phyloP scores from a whole-genome alignment of 1,140 invertebrate genomes.

The Euura lappo region DNA sequence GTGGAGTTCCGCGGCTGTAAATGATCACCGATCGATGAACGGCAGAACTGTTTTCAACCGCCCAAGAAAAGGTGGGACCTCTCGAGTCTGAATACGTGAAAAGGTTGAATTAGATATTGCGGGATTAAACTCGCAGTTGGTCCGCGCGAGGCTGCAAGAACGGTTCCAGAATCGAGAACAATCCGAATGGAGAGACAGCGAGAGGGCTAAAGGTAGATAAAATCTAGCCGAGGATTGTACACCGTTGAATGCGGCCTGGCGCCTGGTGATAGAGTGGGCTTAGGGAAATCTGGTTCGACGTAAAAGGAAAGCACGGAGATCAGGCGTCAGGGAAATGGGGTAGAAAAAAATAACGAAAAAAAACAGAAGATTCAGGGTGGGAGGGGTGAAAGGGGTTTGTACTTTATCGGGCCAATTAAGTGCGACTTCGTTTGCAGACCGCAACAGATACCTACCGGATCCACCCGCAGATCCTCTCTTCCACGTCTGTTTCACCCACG shows the following conservation, averaged over 20 bases:
- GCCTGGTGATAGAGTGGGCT: too few species aligned
- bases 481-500: conserved; percentile 6
- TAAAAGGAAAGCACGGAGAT: background rate
- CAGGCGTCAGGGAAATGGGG: background rate
- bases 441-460: conserved; percentile 35
- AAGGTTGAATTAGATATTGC: background rate
- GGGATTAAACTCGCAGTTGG: too few species aligned
- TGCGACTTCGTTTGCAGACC: conserved; percentile 30
- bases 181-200: too few species aligned
- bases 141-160: too few species aligned
- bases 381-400: conserved; percentile 4
- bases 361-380: background rate
- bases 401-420: conserved; percentile 37
- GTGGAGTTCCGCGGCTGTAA: background rate
- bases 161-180: too few species aligned
- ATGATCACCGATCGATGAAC: too few species aligned
- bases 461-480: conserved; percentile 8
- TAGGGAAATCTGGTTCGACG: background rate
- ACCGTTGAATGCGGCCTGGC: too few species aligned
- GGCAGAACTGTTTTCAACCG: too few species aligned
- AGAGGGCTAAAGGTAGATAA: too few species aligned
- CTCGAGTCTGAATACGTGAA: background rate
- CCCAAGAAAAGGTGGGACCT: background rate
- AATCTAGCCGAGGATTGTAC: too few species aligned
- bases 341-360: background rate